A percentile compares a stretch with the other conserved stretches of the same genome.
These are phyloP conservation scores for Apistogramma diplotaenia DNA, from an alignment of 2,113 vertebrate species.

Conservation along the genomic window DNA sequence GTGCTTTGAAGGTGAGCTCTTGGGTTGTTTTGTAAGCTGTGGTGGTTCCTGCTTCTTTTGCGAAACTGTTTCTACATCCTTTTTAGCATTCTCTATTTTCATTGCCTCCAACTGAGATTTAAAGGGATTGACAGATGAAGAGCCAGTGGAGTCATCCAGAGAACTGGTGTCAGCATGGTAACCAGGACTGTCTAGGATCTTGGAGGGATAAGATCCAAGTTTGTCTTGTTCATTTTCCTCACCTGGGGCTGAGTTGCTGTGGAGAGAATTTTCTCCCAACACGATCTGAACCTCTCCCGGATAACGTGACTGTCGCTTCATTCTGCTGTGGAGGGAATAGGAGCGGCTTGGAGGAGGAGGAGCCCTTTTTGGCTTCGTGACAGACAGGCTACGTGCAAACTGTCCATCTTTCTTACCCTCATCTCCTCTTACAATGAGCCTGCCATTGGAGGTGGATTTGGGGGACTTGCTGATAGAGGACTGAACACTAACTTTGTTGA, in stretches of 20 bases:
- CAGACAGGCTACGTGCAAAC: slow-evolving; percentile 85
- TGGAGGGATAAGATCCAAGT: slow-evolving; percentile 54
- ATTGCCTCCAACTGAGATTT: slow-evolving; percentile 38
- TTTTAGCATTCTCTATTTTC: slow-evolving; percentile 55
- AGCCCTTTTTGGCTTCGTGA: slow-evolving; percentile 84
- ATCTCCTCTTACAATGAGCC: slow-evolving; percentile 20
- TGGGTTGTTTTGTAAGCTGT: slow-evolving; percentile 67
- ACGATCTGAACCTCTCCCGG: slow-evolving; percentile 30
- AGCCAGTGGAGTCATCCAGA: slow-evolving; percentile 61
- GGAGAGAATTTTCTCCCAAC: slow-evolving; percentile 16
- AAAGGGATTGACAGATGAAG: slow-evolving; percentile 30
- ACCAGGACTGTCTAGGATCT: slow-evolving; percentile 58
- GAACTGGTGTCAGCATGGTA: slow-evolving; percentile 72
- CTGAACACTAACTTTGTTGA: slow-evolving; percentile 61
- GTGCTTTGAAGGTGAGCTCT: slow-evolving; percentile 67
- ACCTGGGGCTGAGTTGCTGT: neutral
- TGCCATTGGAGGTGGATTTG: slow-evolving; percentile 40
- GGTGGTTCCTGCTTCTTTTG: slow-evolving; percentile 39
- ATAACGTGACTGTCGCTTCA: slow-evolving; percentile 80
- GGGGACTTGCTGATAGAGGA: slow-evolving; percentile 54
- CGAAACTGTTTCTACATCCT: slow-evolving; percentile 54
- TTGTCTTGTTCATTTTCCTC: slow-evolving; percentile 48
- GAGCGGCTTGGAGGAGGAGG: slow-evolving; percentile 86
- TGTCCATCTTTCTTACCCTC: slow-evolving; percentile 65
- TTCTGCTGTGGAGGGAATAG: slow-evolving; percentile 85